Percentiles rank a stretch among this genome's conserved stretches.
Conservation (phyloP, 2,797 vertebrate species). For the Tapera naevia region DNA sequence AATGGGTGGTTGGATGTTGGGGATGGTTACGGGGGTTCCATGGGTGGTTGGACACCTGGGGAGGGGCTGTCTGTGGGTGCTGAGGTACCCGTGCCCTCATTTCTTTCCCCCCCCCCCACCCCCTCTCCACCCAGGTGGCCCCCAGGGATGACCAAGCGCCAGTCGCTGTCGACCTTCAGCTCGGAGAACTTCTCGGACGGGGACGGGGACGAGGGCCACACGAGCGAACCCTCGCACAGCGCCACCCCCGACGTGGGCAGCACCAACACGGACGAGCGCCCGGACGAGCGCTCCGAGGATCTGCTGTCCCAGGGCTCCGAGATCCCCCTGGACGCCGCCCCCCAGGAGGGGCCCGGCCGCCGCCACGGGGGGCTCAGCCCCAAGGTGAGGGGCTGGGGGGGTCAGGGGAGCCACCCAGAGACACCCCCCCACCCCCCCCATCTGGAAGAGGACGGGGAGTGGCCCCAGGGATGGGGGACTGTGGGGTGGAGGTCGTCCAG, state of each 20-base stretch:
- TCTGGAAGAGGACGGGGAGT: no score
- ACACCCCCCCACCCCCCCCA: no score
- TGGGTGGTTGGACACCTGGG: not conserved
- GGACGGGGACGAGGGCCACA: conserved; percentile 93
- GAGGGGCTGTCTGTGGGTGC: not conserved
- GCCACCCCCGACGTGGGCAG: conserved; percentile 94
- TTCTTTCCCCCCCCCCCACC: no score
- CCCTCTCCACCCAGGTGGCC: conserved; percentile 78
- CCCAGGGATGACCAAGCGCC: conserved; percentile 89
- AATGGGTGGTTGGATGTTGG: no score
- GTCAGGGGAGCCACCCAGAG: not conserved
- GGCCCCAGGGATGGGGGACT: no score
- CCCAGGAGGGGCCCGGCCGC: conserved; percentile 69
- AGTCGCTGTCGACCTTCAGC: conserved; percentile 94
- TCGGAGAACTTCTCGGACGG: conserved; percentile 91
- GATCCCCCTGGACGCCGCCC: conserved; percentile 85
- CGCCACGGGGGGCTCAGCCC: conserved; percentile 82
- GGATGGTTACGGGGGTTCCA: not conserved
- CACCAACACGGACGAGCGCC: conserved; percentile 93
- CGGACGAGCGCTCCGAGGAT: conserved; percentile 89
- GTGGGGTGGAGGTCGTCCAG: no score
- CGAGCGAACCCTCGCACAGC: conserved; percentile 93
- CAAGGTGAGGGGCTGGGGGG: not conserved
- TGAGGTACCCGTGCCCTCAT: fast-evolving
- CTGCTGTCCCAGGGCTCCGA: conserved; percentile 92